These are phyloP conservation scores for Sylvilagus bachmani DNA, from an alignment of 2,113 vertebrate species.

Conservation along the genomic window DNA sequence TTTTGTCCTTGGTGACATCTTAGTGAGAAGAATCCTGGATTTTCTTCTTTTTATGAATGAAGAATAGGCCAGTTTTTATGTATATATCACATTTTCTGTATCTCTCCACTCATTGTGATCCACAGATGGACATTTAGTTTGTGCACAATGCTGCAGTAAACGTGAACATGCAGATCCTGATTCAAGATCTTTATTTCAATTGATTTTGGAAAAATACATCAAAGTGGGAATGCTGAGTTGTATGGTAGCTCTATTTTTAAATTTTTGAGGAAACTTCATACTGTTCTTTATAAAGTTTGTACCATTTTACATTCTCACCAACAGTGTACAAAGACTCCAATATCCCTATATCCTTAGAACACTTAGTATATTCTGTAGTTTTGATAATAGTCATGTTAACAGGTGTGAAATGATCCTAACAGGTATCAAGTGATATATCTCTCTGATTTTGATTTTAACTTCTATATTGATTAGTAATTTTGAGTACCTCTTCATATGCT, in stretches of 20 bases:
- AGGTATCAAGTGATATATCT: neutral
- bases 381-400: neutral
- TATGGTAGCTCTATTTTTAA: neutral
- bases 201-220: neutral
- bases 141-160: neutral
- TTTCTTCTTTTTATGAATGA: neutral
- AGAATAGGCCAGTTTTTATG: neutral
- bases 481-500: neutral
- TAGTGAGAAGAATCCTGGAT: neutral
- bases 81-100: neutral
- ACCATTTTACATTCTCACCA: neutral
- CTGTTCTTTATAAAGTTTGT: neutral
- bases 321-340: neutral
- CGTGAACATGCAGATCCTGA: neutral
- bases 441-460: neutral
- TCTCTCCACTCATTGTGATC: neutral
- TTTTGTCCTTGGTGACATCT: no score
- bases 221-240: neutral
- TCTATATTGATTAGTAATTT: neutral
- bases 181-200: neutral
- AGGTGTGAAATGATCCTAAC: neutral
- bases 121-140: neutral
- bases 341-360: neutral
- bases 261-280: neutral
- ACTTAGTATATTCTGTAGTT: neutral